Evolutionary conservation across 2,797 vertebrate species (phyloP), one percentile per base, ranked within the genome.

Genomic region (Xerus rutilus): DNA sequence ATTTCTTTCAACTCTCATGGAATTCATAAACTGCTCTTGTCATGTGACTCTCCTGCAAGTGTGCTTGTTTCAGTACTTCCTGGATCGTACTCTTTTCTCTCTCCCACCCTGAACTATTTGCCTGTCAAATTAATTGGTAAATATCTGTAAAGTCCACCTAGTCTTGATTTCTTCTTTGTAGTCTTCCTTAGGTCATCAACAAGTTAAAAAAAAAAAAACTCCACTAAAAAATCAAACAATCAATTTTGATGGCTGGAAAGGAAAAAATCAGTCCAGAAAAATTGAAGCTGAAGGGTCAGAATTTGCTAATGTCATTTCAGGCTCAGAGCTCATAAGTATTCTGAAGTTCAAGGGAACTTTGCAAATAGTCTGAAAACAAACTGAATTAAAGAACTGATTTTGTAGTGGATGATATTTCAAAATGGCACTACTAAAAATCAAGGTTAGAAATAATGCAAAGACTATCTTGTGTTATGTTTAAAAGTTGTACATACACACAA

Each of bases 51-150:
- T 95, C 54, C 69, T 82, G 43, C 49, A 14, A 95, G 84, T 77
- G 70, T 52, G 73, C 94, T 17, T 47, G 59, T 90, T 82, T 96
- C 67, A 23, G 25, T 76, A 70, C 49, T 91, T 91, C 96, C 94
- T 49, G 59, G 57, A 62, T 39, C 52, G 13, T 20, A 69, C 14
- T 39, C 47, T 70, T 87, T 83, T 30, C 35, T 21, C 65, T 89
- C 89, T 76, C 64, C 45, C 15, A 86, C 69, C 91, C 62, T 67
- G 47, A 90, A 92, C 77, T 84, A 30, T 62, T 52, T 12, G 67
- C 79, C 95, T 92, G 17, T 90, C 95, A 93, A 88, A 95, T 96
- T 97, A 98, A 97, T 93, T 91, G 87, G 76, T 62, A 96, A 89
- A 28, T 97, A 95, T 95, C 97, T 95, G 59, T 95, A 97, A 72